Conservation (phyloP, 1,140 invertebrate genomes). For the Polyergus mexicanus region DNA sequence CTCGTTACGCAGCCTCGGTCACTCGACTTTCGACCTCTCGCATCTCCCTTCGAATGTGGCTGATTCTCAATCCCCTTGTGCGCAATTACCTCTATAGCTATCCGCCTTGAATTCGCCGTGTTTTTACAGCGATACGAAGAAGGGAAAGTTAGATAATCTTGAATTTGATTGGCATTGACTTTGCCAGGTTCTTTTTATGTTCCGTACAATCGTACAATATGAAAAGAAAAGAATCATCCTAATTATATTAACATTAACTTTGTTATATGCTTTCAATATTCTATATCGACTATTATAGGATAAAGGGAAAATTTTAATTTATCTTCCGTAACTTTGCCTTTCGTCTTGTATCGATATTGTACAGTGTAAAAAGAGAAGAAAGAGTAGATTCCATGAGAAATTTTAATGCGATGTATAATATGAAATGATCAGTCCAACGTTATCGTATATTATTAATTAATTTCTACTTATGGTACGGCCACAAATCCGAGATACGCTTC, state of each 20-base stretch:
- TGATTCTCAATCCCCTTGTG: conserved; percentile 20
- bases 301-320: not conserved
- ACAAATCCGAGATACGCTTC: not conserved
- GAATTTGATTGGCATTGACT: not conserved
- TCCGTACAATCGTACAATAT: not conserved
- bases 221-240: not conserved
- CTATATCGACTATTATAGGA: not conserved
- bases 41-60: conserved; percentile 17
- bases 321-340: not conserved
- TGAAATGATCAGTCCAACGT: not conserved
- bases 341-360: not conserved
- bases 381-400: not conserved
- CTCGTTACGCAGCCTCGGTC: conserved; percentile 31
- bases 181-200: not conserved
- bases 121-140: not conserved
- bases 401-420: conserved; percentile 17
- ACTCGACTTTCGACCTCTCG: conserved; percentile 35
- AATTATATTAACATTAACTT: not conserved
- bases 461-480: not conserved
- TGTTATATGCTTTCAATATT: too few relatives aligned
- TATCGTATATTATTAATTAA: not conserved
- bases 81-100: conserved; percentile 10
- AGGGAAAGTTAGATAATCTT: not conserved
- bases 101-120: conserved; percentile 10
- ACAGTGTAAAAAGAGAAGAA: not conserved